Base-by-base conservation (phyloP, 2,113 vertebrate genomes). In the Hylia prasina region DNA sequence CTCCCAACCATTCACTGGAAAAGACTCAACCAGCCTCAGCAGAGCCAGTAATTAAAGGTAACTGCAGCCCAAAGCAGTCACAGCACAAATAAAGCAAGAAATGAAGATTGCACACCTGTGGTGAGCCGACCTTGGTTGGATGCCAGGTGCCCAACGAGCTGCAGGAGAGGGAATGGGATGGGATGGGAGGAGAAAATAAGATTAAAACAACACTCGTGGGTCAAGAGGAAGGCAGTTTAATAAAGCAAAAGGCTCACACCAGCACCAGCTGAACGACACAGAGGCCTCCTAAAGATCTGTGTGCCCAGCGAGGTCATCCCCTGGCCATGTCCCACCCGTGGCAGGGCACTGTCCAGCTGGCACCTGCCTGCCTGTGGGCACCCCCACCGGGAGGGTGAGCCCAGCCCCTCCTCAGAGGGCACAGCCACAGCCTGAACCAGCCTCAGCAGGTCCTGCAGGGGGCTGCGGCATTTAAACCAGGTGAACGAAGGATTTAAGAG, bases 41-140 rank as follows among this genome's bases (percentile, higher is more conserved):
- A 85, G 75, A 93, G 82, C 22, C 70, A n/a, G 78, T 66, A 94
- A 86, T 93, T 92, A 96, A 90, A 88, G 50, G 71, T 45, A 95
- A 86, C 54, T 69, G 30, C 17, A 76, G 82, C 68, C 80, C 65
- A 48, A 60, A 82, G 78, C 39, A 89, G 51, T 42, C 65, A n/a
- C 31, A 57, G 48, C 40, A 25, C 66, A 90, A 94, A 91, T 75
- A 68, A 85, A 88, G 54, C 37, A 50, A 37, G 35, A 37, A 83
- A 70, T 25, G 82, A 70, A 80, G 63, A 72, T 90, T 69, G 73
- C 12, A 35, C 57, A 71, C 64, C 76, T 44, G 57, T n/a, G 28
- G 76, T 44, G 87, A 79, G n/a, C 58, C 85, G 81, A 63, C 75
- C 87, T 77, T 44, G 56, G 80, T 7, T 33, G 80, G 27, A 77